Conservation (phyloP, 1,140 invertebrate species). For the Mamestra configurata region DNA sequence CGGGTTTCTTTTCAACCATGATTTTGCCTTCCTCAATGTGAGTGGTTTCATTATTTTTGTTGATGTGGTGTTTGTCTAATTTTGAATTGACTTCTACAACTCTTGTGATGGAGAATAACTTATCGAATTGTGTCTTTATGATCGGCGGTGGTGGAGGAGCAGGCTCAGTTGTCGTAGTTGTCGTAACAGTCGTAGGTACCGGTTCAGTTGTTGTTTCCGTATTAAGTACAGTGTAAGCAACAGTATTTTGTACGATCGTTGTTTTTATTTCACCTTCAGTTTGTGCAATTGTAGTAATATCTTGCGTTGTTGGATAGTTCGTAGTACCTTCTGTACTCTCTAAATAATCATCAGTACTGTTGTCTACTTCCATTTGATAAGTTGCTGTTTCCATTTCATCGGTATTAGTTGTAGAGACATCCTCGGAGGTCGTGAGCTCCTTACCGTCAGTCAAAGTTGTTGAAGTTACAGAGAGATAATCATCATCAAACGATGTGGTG, state of each 20-base stretch:
- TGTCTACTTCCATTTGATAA: constrained; percentile 68
- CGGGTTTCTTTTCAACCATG: constrained; percentile 88
- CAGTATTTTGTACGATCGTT: constrained; percentile 49
- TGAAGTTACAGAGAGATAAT: constrained; percentile 63
- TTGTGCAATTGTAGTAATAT: constrained; percentile 58
- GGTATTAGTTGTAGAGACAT: constrained; percentile 59
- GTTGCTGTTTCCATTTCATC: constrained; percentile 68
- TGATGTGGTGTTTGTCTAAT: constrained; percentile 88
- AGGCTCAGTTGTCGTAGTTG: constrained; percentile 62
- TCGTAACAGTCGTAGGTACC: constrained; percentile 47
- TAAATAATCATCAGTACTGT: constrained; percentile 78
- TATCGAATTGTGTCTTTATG: constrained; percentile 87
- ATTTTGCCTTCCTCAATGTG: constrained; percentile 85
- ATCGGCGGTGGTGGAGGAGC: constrained; percentile 72
- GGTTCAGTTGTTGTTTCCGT: constrained; percentile 63
- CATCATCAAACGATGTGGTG: constrained; percentile 69
- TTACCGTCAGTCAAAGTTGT: constrained; percentile 54
- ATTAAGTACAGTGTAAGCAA: constrained; percentile 52
- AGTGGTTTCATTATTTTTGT: constrained; percentile 88
- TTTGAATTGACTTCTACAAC: constrained; percentile 90
- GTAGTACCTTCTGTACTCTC: constrained; percentile 70
- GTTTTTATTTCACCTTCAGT: constrained; percentile 59
- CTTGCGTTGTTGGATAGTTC: constrained; percentile 65
- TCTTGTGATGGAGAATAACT: constrained; percentile 90
- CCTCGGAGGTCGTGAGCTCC: constrained; percentile 46